Evolutionary conservation across 2,797 vertebrate genomes (phyloP).

Genomic region (Callimico goeldii): DNA sequence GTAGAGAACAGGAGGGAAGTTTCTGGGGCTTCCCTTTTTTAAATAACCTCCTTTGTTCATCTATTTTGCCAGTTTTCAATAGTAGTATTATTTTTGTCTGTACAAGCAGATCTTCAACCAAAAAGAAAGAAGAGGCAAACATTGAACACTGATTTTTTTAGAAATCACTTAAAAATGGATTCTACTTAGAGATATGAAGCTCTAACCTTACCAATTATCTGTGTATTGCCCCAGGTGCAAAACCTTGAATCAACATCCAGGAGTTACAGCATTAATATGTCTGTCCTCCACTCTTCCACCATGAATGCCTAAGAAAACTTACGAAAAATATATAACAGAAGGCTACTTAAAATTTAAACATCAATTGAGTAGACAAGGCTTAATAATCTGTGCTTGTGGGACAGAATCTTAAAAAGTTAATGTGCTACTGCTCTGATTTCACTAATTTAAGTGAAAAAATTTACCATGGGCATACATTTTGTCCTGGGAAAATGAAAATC

Average conservation of each 20-base stretch:
- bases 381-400: conserved; percentile 74
- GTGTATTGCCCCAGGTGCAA: conserved; percentile 51
- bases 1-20: not conserved
- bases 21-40: conserved; percentile 6
- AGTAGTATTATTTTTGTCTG: not conserved
- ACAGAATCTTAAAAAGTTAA: conserved; percentile 73
- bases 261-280: conserved; percentile 59
- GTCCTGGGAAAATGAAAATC: not conserved
- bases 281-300: conserved; percentile 53
- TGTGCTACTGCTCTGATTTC: conserved; percentile 74
- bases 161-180: conserved; percentile 55
- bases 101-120: not conserved
- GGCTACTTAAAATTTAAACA: conserved; percentile 71
- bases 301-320: conserved; percentile 67
- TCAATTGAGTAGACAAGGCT: conserved; percentile 66
- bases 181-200: conserved; percentile 13
- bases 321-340: conserved; percentile 66
- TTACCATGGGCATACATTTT: conserved; percentile 21
- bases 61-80: not conserved
- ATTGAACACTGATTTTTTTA: not conserved
- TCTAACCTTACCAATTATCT: conserved; percentile 63
- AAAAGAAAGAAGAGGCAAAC: not conserved
- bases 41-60: not conserved
- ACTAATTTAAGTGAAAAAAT: conserved; percentile 74
- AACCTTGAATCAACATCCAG: conserved; percentile 39